A percentile compares a stretch with the other conserved stretches of the same genome.
phyloP scores from a whole-genome alignment of 2,797 vertebrate species.

The Heteromormyrus szaboi region DNA sequence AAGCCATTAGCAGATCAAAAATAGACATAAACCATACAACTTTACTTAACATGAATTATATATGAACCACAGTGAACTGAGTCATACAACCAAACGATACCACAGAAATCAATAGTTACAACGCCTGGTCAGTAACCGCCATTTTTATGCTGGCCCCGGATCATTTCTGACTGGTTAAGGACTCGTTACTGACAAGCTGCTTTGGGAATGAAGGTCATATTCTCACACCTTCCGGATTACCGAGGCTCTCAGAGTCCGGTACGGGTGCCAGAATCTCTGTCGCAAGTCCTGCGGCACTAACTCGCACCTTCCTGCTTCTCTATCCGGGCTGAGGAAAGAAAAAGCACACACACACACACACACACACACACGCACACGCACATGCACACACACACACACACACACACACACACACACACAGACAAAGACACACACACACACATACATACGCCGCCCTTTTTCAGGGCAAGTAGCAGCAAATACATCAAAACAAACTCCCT shows the following conservation, averaged over 20 bases:
- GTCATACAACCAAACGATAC: background rate
- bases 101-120: background rate
- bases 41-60: background rate
- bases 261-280: background rate
- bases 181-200: background rate
- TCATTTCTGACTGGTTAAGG: background rate
- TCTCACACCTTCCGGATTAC: background rate
- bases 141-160: background rate
- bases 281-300: background rate
- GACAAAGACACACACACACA: background rate
- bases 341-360: background rate
- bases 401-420: background rate
- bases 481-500: background rate
- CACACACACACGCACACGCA: background rate
- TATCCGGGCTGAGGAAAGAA: background rate
- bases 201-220: background rate
- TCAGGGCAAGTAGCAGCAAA: background rate
- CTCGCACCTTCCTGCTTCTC: background rate
- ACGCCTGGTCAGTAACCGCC: background rate
- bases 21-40: background rate
- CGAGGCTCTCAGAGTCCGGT: background rate
- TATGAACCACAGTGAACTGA: background rate
- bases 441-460: background rate
- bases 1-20: background rate
- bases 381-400: background rate